Base-by-base conservation (phyloP, 2,113 vertebrate genomes). In the Ursus arctos region DNA sequence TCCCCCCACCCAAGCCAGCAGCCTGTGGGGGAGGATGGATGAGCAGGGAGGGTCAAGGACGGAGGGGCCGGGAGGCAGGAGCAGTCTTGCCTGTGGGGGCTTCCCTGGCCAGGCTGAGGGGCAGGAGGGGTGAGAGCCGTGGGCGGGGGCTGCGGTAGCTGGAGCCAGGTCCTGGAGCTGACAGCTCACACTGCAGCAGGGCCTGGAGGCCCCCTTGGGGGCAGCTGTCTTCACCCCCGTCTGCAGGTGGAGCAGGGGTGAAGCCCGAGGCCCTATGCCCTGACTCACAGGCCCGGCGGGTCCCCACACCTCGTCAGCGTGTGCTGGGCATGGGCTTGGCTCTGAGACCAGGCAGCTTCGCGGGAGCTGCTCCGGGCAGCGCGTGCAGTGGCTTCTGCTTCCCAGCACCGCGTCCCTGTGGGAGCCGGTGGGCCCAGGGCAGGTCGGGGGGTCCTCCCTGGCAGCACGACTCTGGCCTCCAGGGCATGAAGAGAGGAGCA, bases 351-450 rank as follows among this genome's bases (percentile, higher is more conserved):
- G 47, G 55, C 4, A 15, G 90, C 53, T 69, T 31, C 16, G 11
- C 2, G 2, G 43, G 47, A 1, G 0, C 14, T 51, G 12, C 33
- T 47, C 13, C 10, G 13, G 51, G 74, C 0, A 12, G 2, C 33
- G 4, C 4, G 7, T 21, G 15, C 19, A 26, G 6, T 2, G 43
- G 33, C 33, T 18, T 43, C 10, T 40, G 10, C 74, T 59, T 90
- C 59, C 79, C 5, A 0, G 15, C 28, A 16, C 18, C 2, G 0
- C 1, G 4, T 61, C 53, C 76, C 43, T 6, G 28, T 1, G 14
- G 8, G 36, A 49, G 33, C 8, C 4, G 1, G 11, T 33, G 26
- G 43, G 18, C 47, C 51, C 43, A n/a, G 69, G 5, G 12, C 43
- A 33, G 43, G 22, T 24, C 16, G 22, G 11, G 74, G 14, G 77